Conservation (phyloP, 1,140 invertebrate species). For the Musca vetustissima region DNA sequence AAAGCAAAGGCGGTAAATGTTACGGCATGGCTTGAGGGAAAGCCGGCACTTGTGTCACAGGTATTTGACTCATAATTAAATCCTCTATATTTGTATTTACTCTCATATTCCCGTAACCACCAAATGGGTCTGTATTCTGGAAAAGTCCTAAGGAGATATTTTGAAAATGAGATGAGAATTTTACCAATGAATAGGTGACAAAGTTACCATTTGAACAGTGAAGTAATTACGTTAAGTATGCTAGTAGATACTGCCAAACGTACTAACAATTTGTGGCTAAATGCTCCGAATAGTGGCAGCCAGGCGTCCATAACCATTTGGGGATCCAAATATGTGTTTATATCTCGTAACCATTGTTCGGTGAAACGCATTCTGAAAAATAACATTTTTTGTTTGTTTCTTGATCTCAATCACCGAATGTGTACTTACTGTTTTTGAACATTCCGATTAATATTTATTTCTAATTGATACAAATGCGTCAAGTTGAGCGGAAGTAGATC, state of each 20-base stretch:
- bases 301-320: constrained; percentile 36
- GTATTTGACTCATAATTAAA: constrained; percentile 35
- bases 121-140: constrained; percentile 44
- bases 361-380: constrained; percentile 28
- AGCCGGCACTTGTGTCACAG: constrained; percentile 44
- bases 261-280: constrained; percentile 35
- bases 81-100: background rate
- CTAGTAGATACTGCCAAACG: constrained; percentile 34
- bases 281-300: constrained; percentile 40
- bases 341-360: background rate
- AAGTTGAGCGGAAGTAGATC: background rate
- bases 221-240: constrained; percentile 36
- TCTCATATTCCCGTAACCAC: constrained; percentile 41
- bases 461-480: constrained; percentile 8
- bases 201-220: constrained; percentile 44
- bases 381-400: background rate
- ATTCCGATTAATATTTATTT: background rate
- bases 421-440: constrained; percentile 15
- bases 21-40: constrained; percentile 44
- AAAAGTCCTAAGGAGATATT: constrained; percentile 34
- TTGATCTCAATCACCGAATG: no score
- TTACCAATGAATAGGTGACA: background rate
- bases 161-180: background rate
- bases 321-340: constrained; percentile 31
- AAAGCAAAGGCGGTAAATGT: constrained; percentile 34